These are phyloP conservation scores for Tragelaphus imberbis DNA, from an alignment of 2,113 vertebrate species.

Conservation along the genomic window DNA sequence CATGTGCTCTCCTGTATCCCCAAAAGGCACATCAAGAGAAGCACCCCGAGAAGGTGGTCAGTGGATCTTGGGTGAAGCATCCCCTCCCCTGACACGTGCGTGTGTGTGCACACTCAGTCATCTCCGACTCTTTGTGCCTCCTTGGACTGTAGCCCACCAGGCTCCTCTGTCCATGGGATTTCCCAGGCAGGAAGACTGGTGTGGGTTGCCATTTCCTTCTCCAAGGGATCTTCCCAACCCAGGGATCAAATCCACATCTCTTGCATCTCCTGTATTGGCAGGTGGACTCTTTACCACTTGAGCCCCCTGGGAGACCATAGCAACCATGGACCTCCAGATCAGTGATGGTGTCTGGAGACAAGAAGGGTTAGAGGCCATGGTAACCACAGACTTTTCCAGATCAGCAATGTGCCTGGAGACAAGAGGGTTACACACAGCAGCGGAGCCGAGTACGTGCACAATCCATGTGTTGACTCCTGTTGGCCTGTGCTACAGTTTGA, in stretches of 20 bases:
- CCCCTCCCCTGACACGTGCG: rapidly evolving
- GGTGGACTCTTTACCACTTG: not conserved
- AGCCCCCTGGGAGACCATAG: not conserved
- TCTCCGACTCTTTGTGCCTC: not conserved
- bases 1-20: rapidly evolving
- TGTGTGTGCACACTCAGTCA: not conserved
- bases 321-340: not conserved
- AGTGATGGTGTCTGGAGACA: rapidly evolving
- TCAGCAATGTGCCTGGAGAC: rapidly evolving
- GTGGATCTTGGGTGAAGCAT: no score
- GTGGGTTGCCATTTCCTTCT: not conserved
- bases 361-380: not conserved
- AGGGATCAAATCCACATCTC: not conserved
- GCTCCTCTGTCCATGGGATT: not conserved
- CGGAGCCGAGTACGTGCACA: rapidly evolving
- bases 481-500: not conserved
- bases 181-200: not conserved
- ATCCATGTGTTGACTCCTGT: rapidly evolving
- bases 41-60: rapidly evolving
- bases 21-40: rapidly evolving
- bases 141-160: not conserved
- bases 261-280: not conserved
- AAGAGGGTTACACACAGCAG: not conserved
- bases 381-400: not conserved
- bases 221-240: not conserved